Evolutionary conservation across 2,797 vertebrate species (phyloP).

Genomic region (Pelodytes ibericus): DNA sequence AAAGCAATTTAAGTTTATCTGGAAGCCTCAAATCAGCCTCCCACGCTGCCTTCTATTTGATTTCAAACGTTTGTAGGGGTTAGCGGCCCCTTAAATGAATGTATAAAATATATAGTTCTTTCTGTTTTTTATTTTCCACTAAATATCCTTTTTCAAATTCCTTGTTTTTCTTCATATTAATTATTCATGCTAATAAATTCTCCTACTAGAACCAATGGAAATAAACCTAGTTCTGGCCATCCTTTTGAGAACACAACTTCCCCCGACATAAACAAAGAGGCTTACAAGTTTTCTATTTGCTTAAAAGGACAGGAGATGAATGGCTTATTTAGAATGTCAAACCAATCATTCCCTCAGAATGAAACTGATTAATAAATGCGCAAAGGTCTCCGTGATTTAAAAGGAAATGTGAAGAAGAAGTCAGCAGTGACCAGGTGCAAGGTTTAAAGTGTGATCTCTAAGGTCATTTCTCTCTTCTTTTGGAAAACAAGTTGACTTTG

Average conservation of each 20-base stretch:
- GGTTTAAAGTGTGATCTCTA: conserved; percentile 47
- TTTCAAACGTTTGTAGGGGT: no score
- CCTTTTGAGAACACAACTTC: conserved; percentile 46
- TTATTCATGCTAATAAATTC: conserved; percentile 51
- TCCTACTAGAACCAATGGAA: conserved; percentile 28
- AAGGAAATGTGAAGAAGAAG: conserved; percentile 41
- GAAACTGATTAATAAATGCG: conserved; percentile 41
- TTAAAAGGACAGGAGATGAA: conserved; percentile 31
- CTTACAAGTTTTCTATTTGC: conserved; percentile 38
- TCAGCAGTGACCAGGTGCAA: conserved; percentile 42
- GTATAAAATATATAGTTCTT: no score
- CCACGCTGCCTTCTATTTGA: no score
- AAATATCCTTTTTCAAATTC: background rate
- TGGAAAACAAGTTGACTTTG: conserved; percentile 52
- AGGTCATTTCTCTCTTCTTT: conserved; percentile 35
- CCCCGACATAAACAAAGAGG: conserved; percentile 41
- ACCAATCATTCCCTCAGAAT: conserved; percentile 33
- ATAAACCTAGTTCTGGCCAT: conserved; percentile 25
- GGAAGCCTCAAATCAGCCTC: no score
- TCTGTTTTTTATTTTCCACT: background rate
- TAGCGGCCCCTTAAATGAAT: no score
- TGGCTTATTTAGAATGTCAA: conserved; percentile 53
- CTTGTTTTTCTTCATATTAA: conserved; percentile 10
- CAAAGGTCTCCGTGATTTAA: conserved; percentile 33
- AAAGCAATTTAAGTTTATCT: no score